A percentile compares a stretch with the other conserved stretches of the same genome.
Evolutionary conservation across 2,113 vertebrate species (phyloP).

Genomic region (Asarcornis scutulata): DNA sequence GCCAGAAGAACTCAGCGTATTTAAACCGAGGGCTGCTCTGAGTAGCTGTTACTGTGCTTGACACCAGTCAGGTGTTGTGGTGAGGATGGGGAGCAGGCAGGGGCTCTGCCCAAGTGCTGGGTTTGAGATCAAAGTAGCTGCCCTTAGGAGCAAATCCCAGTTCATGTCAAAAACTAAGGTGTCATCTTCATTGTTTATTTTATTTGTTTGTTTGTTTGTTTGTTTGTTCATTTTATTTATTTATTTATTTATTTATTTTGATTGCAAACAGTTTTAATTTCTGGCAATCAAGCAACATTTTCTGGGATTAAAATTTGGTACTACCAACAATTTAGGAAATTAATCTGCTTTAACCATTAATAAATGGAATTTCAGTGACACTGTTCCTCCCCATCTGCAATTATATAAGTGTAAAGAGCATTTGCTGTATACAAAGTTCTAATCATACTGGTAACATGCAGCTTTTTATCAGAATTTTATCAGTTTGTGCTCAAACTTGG

Average conservation of each 20-base stretch:
- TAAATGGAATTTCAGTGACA: too few species aligned
- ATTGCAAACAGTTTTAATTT: neutral
- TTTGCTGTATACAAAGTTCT: neutral
- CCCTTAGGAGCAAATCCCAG: neutral
- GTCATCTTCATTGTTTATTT: neutral
- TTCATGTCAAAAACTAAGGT: neutral
- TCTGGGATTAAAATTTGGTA: neutral
- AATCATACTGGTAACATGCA: neutral
- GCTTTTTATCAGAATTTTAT: neutral
- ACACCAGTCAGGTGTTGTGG: neutral
- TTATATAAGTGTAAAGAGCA: neutral
- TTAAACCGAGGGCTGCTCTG: neutral
- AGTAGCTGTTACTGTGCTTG: neutral
- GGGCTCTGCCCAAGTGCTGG: neutral
- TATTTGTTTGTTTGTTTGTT: neutral
- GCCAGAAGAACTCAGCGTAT: rapidly evolving
- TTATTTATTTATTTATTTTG: neutral
- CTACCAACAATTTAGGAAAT: neutral
- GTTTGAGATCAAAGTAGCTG: neutral
- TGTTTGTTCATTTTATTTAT: neutral
- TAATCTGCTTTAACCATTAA: neutral
- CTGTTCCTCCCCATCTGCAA: neutral
- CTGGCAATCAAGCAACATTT: neutral
- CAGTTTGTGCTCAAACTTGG: neutral
- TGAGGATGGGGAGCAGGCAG: neutral